A percentile compares a stretch with the other conserved stretches of the same genome.
These are phyloP conservation scores for Mycetomoellerius zeteki DNA, from an alignment of 1,140 invertebrate genomes.

Conservation along the genomic window DNA sequence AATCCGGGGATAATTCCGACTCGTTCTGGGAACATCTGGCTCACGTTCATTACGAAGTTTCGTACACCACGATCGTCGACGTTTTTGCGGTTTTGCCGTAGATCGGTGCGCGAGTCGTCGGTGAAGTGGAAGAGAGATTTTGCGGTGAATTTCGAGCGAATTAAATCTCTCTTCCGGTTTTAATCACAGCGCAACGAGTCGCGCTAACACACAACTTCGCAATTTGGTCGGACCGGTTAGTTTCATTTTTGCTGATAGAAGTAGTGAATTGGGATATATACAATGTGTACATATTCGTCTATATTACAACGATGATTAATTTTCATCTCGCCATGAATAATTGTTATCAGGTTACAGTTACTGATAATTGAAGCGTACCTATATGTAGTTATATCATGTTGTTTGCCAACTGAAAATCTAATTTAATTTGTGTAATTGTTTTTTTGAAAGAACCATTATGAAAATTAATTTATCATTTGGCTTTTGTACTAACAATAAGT, in stretches of 20 bases:
- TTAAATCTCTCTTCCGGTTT: conserved; percentile 61
- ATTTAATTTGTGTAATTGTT: conserved; percentile 15
- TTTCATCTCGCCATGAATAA: conserved; percentile 5
- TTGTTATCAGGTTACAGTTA: conserved; percentile 13
- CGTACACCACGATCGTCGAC: conserved; percentile 61
- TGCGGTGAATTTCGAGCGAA: conserved; percentile 64
- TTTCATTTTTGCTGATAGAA: conserved; percentile 45
- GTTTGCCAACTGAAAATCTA: neutral
- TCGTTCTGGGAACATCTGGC: conserved; percentile 57
- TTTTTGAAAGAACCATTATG: neutral
- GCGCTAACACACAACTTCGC: conserved; percentile 42
- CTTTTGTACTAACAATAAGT: neutral
- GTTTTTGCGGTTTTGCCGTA: conserved; percentile 56
- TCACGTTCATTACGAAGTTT: conserved; percentile 65
- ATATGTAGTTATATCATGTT: neutral
- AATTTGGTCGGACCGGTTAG: conserved; percentile 13
- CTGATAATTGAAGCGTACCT: neutral
- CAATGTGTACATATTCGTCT: neutral
- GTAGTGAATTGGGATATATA: neutral
- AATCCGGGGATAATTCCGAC: conserved; percentile 57
- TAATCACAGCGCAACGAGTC: conserved; percentile 55
- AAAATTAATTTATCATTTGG: conserved; percentile 1
- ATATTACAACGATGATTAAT: conserved; percentile 44
- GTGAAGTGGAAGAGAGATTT: conserved; percentile 61
- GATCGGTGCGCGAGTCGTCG: conserved; percentile 52